Conservation (phyloP, 2,888 invertebrate species). For the Sinelater perroti region DNA sequence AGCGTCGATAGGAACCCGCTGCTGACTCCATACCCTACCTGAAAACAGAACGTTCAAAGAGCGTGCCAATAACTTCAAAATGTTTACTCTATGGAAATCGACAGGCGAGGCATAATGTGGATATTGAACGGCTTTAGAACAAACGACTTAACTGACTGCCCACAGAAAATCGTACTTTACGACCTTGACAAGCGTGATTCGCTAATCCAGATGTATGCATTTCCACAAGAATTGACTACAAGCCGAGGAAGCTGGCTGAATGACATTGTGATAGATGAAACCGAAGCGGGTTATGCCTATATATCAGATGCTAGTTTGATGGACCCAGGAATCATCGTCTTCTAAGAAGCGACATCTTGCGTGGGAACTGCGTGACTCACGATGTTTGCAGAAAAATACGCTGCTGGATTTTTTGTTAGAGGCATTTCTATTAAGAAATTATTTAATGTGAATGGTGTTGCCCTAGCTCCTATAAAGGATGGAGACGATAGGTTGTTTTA, state of each 20-base stretch:
- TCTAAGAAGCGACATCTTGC: constrained; percentile 69
- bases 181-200: constrained; percentile 66
- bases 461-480: constrained; percentile 75
- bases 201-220: constrained; percentile 65
- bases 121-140: constrained; percentile 73
- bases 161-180: constrained; percentile 72
- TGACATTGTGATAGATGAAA: constrained; percentile 76
- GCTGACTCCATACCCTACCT: constrained; percentile 74
- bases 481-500: constrained; percentile 53
- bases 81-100: constrained; percentile 78
- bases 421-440: constrained; percentile 65
- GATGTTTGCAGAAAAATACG: constrained; percentile 69
- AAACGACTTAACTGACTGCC: constrained; percentile 69
- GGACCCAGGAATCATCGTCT: constrained; percentile 78
- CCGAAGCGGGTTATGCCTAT: constrained; percentile 71
- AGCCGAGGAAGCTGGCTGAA: constrained; percentile 69
- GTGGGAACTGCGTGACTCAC: constrained; percentile 75
- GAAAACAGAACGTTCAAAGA: constrained; percentile 67
- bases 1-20: constrained; percentile 60
- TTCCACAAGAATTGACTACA: constrained; percentile 67
- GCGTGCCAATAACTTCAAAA: constrained; percentile 72
- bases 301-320: constrained; percentile 73
- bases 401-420: constrained; percentile 68
- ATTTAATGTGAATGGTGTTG: constrained; percentile 74
- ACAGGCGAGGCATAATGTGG: constrained; percentile 75